Base-by-base conservation (phyloP, 1,140 invertebrate species). In the Leptopilina clavipes region DNA sequence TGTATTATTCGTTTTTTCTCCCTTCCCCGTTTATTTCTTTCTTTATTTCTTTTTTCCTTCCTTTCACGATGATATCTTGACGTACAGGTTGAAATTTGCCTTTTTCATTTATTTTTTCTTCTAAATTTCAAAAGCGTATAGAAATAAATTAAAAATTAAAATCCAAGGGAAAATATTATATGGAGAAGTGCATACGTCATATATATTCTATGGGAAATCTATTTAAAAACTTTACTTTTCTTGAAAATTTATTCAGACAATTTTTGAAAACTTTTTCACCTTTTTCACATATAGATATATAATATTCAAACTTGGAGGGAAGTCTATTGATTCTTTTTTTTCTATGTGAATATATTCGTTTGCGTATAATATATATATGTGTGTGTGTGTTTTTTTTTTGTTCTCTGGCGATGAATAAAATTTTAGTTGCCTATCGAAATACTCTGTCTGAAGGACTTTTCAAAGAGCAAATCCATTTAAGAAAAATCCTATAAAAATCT, bases 301-400 rank as follows among this genome's bases (percentile, higher is more conserved):
- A n/a, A n/a, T n/a, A 12, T 65, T 65, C 3, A 37, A 37, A 31
- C 22, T 37, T 40, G 2, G 25, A 10, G 10, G 14, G 8, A 22
- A 65, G 3, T 65, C 56, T 31, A 31, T 59, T 59, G 22, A 59
- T 65, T 65, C 14, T 25, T 11, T n/a, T 65, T 65, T 31, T 25
- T 2, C 14, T 40, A 3, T 25, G 22, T 31, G 12, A 31, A 14
- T 25, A 31, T 14, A 12, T n/a, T n/a, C n/a, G n/a, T n/a, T n/a
- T n/a, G n/a, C n/a, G 18, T 22, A 19, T 14, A 65, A n/a, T n/a
- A n/a, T n/a, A n/a, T n/a, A n/a, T n/a, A n/a, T n/a, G n/a, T n/a
- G n/a, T n/a, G n/a, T n/a, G n/a, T n/a, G n/a, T n/a, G 1, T 11
- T 59, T 59, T 12, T 25, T 2, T 8, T 52, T 52, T 52, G 9